Conservation (phyloP, 2,113 vertebrate species). For the Clarias magur region DNA sequence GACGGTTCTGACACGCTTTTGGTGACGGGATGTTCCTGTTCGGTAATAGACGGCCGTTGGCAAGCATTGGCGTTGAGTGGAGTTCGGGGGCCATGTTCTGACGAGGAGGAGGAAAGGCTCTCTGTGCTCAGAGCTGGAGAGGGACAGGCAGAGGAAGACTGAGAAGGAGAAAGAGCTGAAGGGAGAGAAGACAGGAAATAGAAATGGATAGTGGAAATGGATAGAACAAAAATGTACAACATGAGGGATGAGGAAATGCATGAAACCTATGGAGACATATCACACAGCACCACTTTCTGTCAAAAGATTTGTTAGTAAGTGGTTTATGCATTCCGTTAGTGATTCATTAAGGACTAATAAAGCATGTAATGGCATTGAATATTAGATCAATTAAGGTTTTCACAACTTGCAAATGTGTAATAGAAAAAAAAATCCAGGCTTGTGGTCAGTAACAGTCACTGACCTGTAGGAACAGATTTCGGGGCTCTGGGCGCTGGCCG, state of each 20-base stretch:
- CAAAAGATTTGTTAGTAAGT: background rate
- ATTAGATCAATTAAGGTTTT: background rate
- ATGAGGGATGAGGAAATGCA: constrained; percentile 32
- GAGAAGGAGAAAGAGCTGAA: constrained; percentile 73
- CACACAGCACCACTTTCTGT: background rate
- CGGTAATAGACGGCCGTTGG: constrained; percentile 30
- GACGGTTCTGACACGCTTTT: constrained; percentile 85
- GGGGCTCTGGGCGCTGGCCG: constrained; percentile 84
- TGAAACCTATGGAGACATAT: background rate
- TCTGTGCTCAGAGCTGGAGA: constrained; percentile 91
- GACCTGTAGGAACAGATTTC: constrained; percentile 60
- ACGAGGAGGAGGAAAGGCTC: constrained; percentile 81
- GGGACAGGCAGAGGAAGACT: constrained; percentile 86
- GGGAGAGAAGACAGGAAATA: constrained; percentile 30
- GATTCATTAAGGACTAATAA: background rate
- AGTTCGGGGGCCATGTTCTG: constrained; percentile 75
- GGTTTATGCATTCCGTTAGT: background rate
- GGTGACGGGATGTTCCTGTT: constrained; percentile 68
- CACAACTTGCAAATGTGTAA: background rate
- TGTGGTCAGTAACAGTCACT: constrained; percentile 32
- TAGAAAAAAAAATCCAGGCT: background rate
- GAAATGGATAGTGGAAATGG: constrained; percentile 16
- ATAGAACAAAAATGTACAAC: constrained; percentile 21
- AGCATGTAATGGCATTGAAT: background rate
- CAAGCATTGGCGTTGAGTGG: constrained; percentile 46